Base-by-base conservation (phyloP, 2,888 invertebrate genomes). In the Adelognathus sp. region DNA sequence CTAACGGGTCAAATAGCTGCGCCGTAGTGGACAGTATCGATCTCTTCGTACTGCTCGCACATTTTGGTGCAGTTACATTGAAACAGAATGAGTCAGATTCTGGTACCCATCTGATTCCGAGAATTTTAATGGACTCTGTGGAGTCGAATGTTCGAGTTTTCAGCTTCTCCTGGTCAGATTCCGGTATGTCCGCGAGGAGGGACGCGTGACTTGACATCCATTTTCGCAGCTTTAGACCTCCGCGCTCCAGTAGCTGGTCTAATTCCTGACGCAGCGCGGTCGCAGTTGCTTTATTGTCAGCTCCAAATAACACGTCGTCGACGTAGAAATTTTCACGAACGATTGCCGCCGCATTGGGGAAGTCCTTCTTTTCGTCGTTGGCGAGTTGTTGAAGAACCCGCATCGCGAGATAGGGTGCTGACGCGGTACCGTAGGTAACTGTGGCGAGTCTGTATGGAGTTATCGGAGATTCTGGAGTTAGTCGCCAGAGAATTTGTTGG, bases 401-500 rank as follows among this genome's bases (percentile, higher is more conserved):
- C 1, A 81, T 79, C 0, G 86, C 82, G 5, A 83, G 52, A 64
- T 61, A 87, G 0, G 86, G 83, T 2, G 84, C 83, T 4, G 81
- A 71, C 0, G 83, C 76, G 1, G 79, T 81, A 0, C 86, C 83
- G 41, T 85, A 84, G 0, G 82, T 87, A 9, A 86, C 85, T 5
- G 81, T 83, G 24, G 78, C 73, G 0, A 83, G 61, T 3, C 76
- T 29, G 27, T 70, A 84, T 0, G 29, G 36, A 3, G 41, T 52
- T 2, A 78, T 2, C 7, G 56, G 27, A 7, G 52, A 33, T 1
- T 75, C 21, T 9, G 76, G 58, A 2, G 54, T 18, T 1, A 44
- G 36, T 16, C 83, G 67, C 88, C 87, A 88, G 1, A 87, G 33
- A 5, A 88, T 86, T 11, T 82, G 54, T 9, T 85, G 85, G 21